phyloP scores from a whole-genome alignment of 92 coral and sea anemone genomes.

The Ricordea florida region DNA sequence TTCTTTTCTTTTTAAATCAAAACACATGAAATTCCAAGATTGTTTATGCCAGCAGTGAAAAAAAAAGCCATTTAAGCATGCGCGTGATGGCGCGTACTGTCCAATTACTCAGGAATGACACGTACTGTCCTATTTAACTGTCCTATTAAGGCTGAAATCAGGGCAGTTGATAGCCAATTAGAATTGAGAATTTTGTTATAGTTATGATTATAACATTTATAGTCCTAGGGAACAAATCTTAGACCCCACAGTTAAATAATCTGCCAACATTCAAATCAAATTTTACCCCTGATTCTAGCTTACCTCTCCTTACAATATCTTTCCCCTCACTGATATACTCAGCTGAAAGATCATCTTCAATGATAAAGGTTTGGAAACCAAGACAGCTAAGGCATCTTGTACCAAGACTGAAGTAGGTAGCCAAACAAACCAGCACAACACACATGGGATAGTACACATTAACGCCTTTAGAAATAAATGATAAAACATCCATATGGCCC shows the following conservation, averaged over 20 bases:
- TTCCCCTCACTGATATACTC: conserved; percentile 96
- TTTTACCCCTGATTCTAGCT: not conserved
- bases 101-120: too few relatives aligned
- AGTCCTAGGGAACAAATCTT: not conserved
- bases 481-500: conserved; percentile 99
- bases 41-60: too few relatives aligned
- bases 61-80: too few relatives aligned
- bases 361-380: conserved; percentile 97
- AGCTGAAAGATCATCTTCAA: conserved; percentile 94
- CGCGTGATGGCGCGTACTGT: too few relatives aligned
- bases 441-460: conserved; percentile 99
- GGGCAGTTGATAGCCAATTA: too few relatives aligned
- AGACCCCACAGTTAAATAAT: not conserved
- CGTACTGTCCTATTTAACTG: too few relatives aligned
- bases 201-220: too few relatives aligned
- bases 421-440: conserved; percentile 91
- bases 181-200: too few relatives aligned
- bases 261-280: not conserved
- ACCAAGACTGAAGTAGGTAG: conserved; percentile 97
- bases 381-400: conserved; percentile 94
- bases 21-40: too few relatives aligned
- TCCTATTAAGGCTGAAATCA: too few relatives aligned
- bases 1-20: too few relatives aligned
- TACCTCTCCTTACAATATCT: conserved; percentile 94
- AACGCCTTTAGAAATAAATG: conserved; percentile 95